Percentiles rank a stretch among this genome's conserved stretches.
Conservation (phyloP, 2,113 vertebrate genomes). For the Octodon degus region DNA sequence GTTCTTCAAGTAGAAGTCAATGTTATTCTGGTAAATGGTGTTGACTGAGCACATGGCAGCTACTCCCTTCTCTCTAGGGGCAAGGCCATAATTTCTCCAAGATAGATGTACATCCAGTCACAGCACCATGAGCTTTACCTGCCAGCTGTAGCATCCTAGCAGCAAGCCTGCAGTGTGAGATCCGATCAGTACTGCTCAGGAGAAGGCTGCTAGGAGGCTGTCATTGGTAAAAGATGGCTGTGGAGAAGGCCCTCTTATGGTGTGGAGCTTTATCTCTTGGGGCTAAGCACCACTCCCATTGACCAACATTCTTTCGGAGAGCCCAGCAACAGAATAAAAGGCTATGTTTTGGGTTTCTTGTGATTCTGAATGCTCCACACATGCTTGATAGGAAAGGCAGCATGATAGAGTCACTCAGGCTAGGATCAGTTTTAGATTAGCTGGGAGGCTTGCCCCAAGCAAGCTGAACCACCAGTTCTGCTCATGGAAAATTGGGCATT, state of each 20-base stretch:
- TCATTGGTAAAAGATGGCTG: background rate
- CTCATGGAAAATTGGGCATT: background rate
- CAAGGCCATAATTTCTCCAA: background rate
- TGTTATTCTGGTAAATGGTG: background rate
- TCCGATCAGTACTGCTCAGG: background rate
- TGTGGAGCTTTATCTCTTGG: background rate
- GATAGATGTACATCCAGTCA: background rate
- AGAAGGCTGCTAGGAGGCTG: background rate
- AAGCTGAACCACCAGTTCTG: constrained; percentile 4
- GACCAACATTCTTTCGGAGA: background rate
- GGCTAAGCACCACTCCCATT: background rate
- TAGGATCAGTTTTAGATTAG: background rate
- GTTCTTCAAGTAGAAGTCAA: background rate
- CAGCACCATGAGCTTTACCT: background rate
- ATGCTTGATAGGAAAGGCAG: background rate
- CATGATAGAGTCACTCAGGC: background rate
- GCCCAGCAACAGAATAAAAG: background rate
- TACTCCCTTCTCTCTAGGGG: background rate
- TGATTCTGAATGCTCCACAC: background rate
- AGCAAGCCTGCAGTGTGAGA: background rate
- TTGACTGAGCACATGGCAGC: background rate
- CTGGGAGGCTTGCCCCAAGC: background rate
- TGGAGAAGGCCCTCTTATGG: background rate
- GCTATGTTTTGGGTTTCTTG: background rate
- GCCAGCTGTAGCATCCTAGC: background rate